Base-by-base conservation (phyloP, 2,113 vertebrate species). In the Scartelaos histophorus region DNA sequence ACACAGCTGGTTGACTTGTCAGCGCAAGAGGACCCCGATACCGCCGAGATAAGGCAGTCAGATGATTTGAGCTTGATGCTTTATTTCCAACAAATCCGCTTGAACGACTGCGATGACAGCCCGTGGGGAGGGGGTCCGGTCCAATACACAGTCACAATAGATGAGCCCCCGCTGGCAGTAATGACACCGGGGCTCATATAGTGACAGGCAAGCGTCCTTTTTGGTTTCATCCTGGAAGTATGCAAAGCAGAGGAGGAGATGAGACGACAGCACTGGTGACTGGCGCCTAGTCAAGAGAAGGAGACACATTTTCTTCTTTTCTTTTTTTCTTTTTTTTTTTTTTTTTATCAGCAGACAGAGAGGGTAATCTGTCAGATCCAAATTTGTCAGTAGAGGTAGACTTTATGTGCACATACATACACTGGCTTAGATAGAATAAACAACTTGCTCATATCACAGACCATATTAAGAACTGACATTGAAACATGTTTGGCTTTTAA, bases 331-430 rank as follows among this genome's bases (percentile, higher is more conserved):
- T 54, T n/a, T 54, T 54, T 54, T 51, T 51, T 19, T 54, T 9
- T 54, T n/a, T 54, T 54, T 54, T 54, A 81, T 82, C 72, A 86
- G 76, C 56, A 90, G 81, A 87, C 83, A 84, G 76, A 61, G 61
- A 89, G 85, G 71, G 74, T 90, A 90, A 91, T 92, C 88, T 85
- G 84, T 84, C 78, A 87, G 85, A 70, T 86, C 87, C 86, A 90
- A 78, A 71, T 79, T 71, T 77, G 85, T 83, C 67, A 81, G 79
- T 75, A 81, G 51, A 54, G 82, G 74, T 78, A 82, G 73, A 84
- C 72, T 76, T 76, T 70, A n/a, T 21, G 11, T 3, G 21, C 17
- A 54, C 17, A 54, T 1, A 54, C 17, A 54, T 19, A 54, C 19
- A 54, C 17, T n/a, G 51, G 51, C 51, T 54, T 21, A 21, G 51